Conservation (phyloP, 2,797 vertebrate species). For the Zalophus californianus region DNA sequence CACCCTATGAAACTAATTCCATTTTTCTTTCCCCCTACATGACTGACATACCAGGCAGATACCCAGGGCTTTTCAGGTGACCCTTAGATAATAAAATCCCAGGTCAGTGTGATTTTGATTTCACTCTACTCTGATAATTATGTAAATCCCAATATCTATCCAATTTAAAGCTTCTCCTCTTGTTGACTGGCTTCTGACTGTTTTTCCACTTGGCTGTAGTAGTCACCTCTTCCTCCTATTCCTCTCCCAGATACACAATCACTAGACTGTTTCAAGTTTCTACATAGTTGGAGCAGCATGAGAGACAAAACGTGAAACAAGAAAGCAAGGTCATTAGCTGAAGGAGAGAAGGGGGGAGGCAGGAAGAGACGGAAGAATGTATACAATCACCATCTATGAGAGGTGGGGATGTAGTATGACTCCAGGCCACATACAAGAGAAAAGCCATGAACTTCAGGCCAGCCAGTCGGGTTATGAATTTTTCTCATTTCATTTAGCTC, state of each 20-base stretch:
- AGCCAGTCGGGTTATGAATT: not conserved
- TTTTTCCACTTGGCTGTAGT: no score
- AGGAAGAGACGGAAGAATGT: not conserved
- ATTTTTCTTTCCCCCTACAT: no score
- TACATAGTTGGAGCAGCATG: not conserved
- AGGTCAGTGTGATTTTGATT: not conserved
- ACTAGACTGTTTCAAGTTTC: not conserved
- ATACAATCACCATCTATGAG: rapidly evolving
- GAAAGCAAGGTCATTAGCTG: not conserved
- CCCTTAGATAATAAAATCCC: not conserved
- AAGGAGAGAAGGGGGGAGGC: not conserved
- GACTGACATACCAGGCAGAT: not conserved
- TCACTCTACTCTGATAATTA: not conserved
- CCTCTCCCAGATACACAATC: not conserved
- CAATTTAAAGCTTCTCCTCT: not conserved
- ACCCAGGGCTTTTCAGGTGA: not conserved
- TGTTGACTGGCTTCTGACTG: not conserved
- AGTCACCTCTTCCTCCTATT: no score
- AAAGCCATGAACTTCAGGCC: not conserved
- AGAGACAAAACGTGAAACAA: not conserved
- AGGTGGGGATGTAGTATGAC: rapidly evolving
- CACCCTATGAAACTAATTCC: not conserved
- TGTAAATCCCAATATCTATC: not conserved
- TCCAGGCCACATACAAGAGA: not conserved
- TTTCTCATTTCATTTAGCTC: not conserved